Conservation (phyloP, 2,888 invertebrate species). For the Podotricha telesiphe region DNA sequence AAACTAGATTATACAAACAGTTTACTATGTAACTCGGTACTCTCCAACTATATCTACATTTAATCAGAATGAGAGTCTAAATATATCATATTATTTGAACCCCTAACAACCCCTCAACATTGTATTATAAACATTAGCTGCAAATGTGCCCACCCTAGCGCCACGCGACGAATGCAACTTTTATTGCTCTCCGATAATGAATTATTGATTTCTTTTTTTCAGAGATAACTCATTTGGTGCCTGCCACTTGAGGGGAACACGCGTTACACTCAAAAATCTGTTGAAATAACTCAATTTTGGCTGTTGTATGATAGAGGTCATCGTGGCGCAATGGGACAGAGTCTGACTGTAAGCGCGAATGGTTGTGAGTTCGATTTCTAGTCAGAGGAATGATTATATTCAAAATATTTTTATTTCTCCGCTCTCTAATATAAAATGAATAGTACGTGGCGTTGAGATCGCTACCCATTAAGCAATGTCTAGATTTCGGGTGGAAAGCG, state of each 20-base stretch:
- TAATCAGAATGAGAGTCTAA: slow-evolving; percentile 29
- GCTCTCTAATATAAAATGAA: no score
- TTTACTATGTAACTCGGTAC: background rate
- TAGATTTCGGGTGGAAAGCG: no score
- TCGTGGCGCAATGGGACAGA: no score
- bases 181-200: slow-evolving; percentile 47
- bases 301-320: background rate
- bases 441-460: no score
- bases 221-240: background rate
- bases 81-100: slow-evolving; percentile 38
- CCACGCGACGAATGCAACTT: slow-evolving; percentile 46
- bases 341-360: no score
- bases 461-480: no score
- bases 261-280: background rate
- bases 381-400: no score
- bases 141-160: slow-evolving; percentile 51
- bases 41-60: slow-evolving; percentile 10
- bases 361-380: no score
- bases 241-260: background rate
- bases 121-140: slow-evolving; percentile 39
- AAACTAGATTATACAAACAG: background rate
- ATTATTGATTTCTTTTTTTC: slow-evolving; percentile 45
- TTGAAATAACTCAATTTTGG: background rate
- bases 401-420: no score
- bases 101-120: slow-evolving; percentile 22